These are phyloP conservation scores for Hippoglossus stenolepis DNA, from an alignment of 2,113 vertebrate species.

Conservation along the genomic window DNA sequence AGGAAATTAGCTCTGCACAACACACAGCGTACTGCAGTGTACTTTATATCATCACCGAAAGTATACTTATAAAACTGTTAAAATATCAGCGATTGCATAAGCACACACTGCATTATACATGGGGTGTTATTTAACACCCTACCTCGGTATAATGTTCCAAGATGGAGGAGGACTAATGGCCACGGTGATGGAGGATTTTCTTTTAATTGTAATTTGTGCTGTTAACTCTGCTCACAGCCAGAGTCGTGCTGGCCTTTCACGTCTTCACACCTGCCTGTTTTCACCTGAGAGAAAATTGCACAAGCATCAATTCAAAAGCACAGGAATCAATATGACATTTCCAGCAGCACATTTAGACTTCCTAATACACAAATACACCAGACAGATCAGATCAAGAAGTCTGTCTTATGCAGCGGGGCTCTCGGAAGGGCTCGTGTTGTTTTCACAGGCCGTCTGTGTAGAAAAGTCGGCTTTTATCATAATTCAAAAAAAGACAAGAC, in stretches of 20 bases:
- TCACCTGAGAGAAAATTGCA: conserved; percentile 62
- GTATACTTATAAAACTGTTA: conserved; percentile 2
- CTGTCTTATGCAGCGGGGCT: neutral
- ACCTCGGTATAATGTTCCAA: conserved; percentile 20
- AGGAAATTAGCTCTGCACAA: conserved; percentile 3
- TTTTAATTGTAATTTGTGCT: conserved; percentile 34
- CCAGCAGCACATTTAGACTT: conserved; percentile 35
- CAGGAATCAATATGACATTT: conserved; percentile 67
- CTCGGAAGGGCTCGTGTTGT: neutral
- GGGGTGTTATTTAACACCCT: conserved; percentile 46
- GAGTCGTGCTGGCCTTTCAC: conserved; percentile 60
- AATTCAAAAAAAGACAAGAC: neutral
- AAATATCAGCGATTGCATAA: conserved; percentile 16
- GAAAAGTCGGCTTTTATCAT: neutral
- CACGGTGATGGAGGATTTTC: neutral
- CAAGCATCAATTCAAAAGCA: conserved; percentile 52
- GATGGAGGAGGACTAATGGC: conserved; percentile 29
- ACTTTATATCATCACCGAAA: conserved; percentile 14
- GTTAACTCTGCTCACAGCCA: conserved; percentile 50
- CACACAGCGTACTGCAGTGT: conserved; percentile 3
- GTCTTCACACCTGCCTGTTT: conserved; percentile 47
- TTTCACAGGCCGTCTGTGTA: neutral
- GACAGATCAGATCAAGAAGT: conserved; percentile 15
- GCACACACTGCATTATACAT: conserved; percentile 29
- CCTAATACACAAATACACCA: conserved; percentile 16